A percentile compares a stretch with the other conserved stretches of the same genome.
Evolutionary conservation across 2,113 vertebrate genomes (phyloP).

Genomic region (Taxidea taxus): DNA sequence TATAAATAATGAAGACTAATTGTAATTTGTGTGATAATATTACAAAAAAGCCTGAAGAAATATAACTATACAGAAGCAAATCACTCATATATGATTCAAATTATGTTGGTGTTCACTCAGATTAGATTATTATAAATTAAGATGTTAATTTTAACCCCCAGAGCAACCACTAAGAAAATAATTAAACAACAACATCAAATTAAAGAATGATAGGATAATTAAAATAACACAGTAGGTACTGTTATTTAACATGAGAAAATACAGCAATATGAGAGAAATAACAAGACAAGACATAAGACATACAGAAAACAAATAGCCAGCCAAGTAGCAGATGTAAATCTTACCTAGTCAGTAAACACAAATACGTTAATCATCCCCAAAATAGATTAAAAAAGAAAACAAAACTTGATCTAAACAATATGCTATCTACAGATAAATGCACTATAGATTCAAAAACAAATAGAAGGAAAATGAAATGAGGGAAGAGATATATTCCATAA

Average conservation of each 20-base stretch:
- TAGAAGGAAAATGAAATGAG: background rate
- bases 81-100: background rate
- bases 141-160: background rate
- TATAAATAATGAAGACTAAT: background rate
- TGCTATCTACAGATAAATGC: background rate
- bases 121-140: background rate
- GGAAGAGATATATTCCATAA: background rate
- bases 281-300: background rate
- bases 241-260: background rate
- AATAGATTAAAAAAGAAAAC: background rate
- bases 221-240: background rate
- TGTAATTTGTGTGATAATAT: background rate
- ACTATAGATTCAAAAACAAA: background rate
- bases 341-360: background rate
- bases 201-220: background rate
- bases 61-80: background rate
- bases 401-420: background rate
- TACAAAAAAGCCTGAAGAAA: background rate
- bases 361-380: background rate
- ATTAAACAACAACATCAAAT: background rate
- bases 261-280: background rate
- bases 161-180: background rate
- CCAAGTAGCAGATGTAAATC: background rate
- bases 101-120: background rate
- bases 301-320: background rate